These are phyloP conservation scores for Volucella inflata DNA, from an alignment of 2,888 invertebrate genomes.

Conservation along the genomic window DNA sequence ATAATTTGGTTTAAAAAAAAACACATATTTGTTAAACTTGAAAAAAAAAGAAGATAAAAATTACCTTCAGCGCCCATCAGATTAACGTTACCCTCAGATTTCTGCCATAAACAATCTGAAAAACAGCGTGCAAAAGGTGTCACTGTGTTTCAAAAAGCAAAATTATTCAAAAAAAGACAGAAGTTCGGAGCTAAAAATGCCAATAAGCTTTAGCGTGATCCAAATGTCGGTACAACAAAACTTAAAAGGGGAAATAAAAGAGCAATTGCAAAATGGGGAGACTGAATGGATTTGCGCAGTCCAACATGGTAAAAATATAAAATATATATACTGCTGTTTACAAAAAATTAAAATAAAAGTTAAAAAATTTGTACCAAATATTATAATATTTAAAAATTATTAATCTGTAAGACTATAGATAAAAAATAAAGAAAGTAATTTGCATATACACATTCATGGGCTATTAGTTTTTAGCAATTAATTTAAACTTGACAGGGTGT, in stretches of 20 bases:
- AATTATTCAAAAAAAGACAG: not conserved
- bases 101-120: conserved; percentile 40
- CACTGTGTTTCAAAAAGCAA: conserved; percentile 47
- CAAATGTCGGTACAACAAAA: not conserved
- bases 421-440: no score
- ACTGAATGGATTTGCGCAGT: conserved; percentile 61
- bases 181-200: conserved; percentile 3
- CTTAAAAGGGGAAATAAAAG: conserved; percentile 14
- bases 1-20: no score
- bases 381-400: no score
- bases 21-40: not conserved
- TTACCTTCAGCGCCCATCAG: conserved; percentile 45
- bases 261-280: conserved; percentile 63
- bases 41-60: not conserved
- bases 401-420: no score
- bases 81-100: conserved; percentile 3
- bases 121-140: conserved; percentile 52
- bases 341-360: not conserved
- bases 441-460: no score
- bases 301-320: conserved; percentile 21
- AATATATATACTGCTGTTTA: not conserved
- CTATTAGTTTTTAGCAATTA: no score
- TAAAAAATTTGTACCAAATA: not conserved
- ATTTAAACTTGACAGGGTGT: no score
- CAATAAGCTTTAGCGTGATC: conserved; percentile 31